Evolutionary conservation across 2,888 invertebrate species (phyloP), one percentile per base, ranked within the genome.

Genomic region (Campaea margaritaria): DNA sequence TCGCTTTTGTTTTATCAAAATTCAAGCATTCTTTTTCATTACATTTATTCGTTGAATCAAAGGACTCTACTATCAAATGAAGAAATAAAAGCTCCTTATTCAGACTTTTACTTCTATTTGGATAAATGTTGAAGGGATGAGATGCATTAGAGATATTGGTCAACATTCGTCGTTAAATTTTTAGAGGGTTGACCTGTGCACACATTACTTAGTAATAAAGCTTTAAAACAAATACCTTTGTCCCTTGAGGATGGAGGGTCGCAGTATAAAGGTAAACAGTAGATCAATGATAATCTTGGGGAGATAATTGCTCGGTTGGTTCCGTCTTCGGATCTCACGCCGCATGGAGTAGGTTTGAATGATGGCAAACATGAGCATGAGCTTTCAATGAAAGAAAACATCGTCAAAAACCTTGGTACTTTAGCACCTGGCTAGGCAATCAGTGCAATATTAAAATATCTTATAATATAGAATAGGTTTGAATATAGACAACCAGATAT

Each of bases 121-220:
- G 58, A 21, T 54, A 62, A 45, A 62, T 62, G 51, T 69, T 64
- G 55, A 64, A 65, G 65, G 67, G 69, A 64, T 67, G 67, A 65
- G 69, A 65, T 69, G 77, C 87, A 89, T 90, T 89, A 89, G 79
- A 85, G 81, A 87, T 88, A 89, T 89, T 91, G 89, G 90, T 89
- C 86, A 89, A 87, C 81, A 86, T 70, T 62, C 72, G 65, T 70
- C 68, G 72, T 66, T 66, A 81, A 83, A 87, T 86, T 89, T 89
- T 91, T 87, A 86, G 89, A 91, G 89, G 90, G 89, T 83, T 90
- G 91, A 91, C 91, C 91, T 91, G 86, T 81, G 91, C 78, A 91
- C 89, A 92, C 89, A 92, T 92, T 91, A 91, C 91, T 92, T 90
- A 91, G 90, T 89, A 86, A 91, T 91, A 91, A 90, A 89, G 91